Evolutionary conservation across 2,888 invertebrate genomes (phyloP).

Genomic region (Seira ritae): DNA sequence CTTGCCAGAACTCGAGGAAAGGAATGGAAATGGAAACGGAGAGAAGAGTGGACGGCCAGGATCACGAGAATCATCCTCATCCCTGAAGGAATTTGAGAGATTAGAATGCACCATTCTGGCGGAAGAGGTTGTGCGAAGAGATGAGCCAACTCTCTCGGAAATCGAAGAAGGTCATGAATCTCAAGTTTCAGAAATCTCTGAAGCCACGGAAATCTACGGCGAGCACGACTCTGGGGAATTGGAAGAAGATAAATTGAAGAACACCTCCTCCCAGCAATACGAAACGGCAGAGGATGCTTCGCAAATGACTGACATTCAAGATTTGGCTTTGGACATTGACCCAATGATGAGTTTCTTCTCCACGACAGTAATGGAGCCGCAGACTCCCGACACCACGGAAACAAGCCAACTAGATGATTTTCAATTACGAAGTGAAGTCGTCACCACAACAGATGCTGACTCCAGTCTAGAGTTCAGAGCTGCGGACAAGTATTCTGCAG

Average conservation of each 20-base stretch:
- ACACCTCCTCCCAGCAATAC: conserved; percentile 68
- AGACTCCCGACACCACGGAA: conserved; percentile 69
- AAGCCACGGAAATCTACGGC: conserved; percentile 76
- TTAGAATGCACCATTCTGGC: conserved; percentile 91
- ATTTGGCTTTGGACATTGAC: conserved; percentile 50
- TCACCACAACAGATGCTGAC: conserved; percentile 71
- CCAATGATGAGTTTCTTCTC: conserved; percentile 71
- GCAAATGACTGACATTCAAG: conserved; percentile 61
- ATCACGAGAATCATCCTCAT: conserved; percentile 71
- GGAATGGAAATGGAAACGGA: conserved; percentile 85
- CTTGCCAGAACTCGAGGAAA: conserved; percentile 84
- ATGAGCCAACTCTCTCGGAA: conserved; percentile 84
- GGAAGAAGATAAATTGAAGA: conserved; percentile 71
- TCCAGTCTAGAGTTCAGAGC: conserved; percentile 74
- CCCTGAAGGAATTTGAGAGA: conserved; percentile 87
- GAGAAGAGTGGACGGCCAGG: conserved; percentile 69
- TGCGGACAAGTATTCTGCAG: conserved; percentile 74
- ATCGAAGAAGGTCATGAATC: conserved; percentile 77
- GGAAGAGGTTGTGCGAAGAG: conserved; percentile 89
- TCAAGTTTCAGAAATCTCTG: conserved; percentile 79
- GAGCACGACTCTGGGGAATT: conserved; percentile 66
- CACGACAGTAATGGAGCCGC: conserved; percentile 70
- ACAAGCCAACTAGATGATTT: conserved; percentile 69
- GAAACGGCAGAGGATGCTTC: conserved; percentile 70
- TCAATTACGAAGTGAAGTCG: conserved; percentile 53